A percentile compares a stretch with the other conserved stretches of the same genome.
Evolutionary conservation across 1,140 invertebrate genomes (phyloP).

Genomic region (Coenobita brevimanus): DNA sequence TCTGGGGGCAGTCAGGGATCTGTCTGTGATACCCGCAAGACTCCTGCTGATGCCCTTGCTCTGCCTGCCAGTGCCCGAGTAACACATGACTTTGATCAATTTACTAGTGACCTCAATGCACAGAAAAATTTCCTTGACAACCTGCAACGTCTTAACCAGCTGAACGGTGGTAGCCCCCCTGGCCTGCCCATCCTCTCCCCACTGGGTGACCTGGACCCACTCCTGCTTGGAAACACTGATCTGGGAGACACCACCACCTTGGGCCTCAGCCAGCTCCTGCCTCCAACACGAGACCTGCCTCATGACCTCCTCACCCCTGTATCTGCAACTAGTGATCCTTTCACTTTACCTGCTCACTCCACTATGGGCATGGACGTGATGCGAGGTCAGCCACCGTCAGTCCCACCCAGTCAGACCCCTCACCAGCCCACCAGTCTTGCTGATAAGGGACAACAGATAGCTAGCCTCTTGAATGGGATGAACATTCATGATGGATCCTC

Average conservation of each 20-base stretch:
- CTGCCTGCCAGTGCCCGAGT: conserved; percentile 19
- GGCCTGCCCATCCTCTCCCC: conserved; percentile 54
- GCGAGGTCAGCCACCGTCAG: conserved; percentile 42
- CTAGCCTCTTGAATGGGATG: conserved; percentile 49
- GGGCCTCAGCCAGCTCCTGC: conserved; percentile 50
- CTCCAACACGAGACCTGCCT: conserved; percentile 51
- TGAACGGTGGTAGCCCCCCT: conserved; percentile 55
- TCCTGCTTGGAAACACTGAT: conserved; percentile 51
- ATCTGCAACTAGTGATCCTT: conserved; percentile 46
- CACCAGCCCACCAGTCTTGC: conserved; percentile 42
- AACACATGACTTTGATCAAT: conserved; percentile 52
- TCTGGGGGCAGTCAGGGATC: conserved; percentile 37
- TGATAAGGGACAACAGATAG: conserved; percentile 58
- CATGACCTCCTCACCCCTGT: conserved; percentile 50
- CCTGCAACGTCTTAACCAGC: conserved; percentile 61
- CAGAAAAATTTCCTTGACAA: conserved; percentile 69
- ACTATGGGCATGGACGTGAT: conserved; percentile 45
- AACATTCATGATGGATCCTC: conserved; percentile 44
- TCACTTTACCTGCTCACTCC: conserved; percentile 40
- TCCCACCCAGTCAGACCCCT: conserved; percentile 39
- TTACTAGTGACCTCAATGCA: conserved; percentile 59
- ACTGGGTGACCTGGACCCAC: conserved; percentile 59
- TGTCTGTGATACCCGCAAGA: conserved; percentile 53
- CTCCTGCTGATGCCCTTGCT: conserved; percentile 33
- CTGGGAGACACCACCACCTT: conserved; percentile 54